Evolutionary conservation across 2,797 vertebrate species (phyloP).

Genomic region (Oreochromis mossambicus): DNA sequence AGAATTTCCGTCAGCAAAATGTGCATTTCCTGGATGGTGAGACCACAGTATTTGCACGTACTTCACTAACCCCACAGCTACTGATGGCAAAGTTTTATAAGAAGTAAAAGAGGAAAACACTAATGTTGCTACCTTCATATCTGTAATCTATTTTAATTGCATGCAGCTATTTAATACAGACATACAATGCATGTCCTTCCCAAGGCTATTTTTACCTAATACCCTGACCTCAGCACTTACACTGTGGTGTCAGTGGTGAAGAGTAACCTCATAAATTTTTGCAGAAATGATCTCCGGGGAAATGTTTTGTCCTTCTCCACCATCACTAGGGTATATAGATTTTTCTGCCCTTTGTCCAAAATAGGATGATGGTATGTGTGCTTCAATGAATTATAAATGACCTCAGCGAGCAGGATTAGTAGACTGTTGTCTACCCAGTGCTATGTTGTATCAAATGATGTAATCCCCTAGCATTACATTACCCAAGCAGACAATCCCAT

Average conservation of each 20-base stretch:
- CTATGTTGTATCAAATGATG: neutral
- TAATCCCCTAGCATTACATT: conserved; percentile 14
- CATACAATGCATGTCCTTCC: neutral
- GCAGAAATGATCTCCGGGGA: conserved; percentile 37
- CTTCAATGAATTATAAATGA: conserved; percentile 5
- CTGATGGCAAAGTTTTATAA: neutral
- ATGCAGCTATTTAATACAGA: neutral
- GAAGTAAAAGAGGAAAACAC: neutral
- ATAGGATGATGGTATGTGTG: neutral
- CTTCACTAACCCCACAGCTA: neutral
- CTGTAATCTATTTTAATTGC: neutral
- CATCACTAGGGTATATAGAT: conserved; percentile 11
- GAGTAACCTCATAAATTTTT: conserved; percentile 29
- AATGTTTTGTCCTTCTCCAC: conserved; percentile 9
- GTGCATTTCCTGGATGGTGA: conserved; percentile 13
- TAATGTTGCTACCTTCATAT: neutral
- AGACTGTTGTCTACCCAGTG: neutral
- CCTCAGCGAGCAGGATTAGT: neutral
- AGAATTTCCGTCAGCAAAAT: neutral
- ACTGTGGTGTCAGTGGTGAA: conserved; percentile 3
- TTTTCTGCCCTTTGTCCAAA: conserved; percentile 10
- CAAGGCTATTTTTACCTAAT: conserved; percentile 2
- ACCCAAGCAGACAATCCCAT: neutral
- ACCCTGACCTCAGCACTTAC: conserved; percentile 34
- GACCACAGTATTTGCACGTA: neutral